Evolutionary conservation across 2,888 invertebrate species (phyloP).

Genomic region (Chymomyza procnemis): DNA sequence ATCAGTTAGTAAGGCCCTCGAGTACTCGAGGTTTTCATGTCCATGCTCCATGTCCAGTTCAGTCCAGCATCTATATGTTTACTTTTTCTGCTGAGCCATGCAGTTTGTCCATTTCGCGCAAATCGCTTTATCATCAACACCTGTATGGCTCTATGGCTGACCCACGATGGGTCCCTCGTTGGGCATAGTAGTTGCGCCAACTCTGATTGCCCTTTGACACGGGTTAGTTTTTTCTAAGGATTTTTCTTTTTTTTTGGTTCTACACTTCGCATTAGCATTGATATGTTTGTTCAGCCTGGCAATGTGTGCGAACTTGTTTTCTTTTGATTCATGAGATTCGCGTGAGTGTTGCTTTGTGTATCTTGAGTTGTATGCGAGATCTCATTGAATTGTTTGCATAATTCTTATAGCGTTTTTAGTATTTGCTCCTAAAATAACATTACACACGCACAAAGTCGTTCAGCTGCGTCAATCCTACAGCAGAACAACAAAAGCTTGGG

Average conservation of each 20-base stretch:
- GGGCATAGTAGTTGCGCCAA: not conserved
- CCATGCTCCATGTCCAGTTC: not conserved
- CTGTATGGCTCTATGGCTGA: conserved; percentile 29
- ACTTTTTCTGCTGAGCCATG: conserved; percentile 45
- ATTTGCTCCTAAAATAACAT: conserved; percentile 50
- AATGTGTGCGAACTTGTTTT: not conserved
- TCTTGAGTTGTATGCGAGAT: conserved; percentile 17
- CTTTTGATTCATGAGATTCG: conserved; percentile 11
- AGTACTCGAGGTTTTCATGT: conserved; percentile 11
- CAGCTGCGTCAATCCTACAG: not conserved
- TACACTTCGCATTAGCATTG: conserved; percentile 47
- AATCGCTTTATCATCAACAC: conserved; percentile 64
- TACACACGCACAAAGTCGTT: conserved; percentile 11
- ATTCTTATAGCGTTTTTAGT: conserved; percentile 53
- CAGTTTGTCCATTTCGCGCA: conserved; percentile 35
- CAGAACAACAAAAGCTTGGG: conserved; percentile 15
- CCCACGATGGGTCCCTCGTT: not conserved
- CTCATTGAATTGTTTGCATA: conserved; percentile 53
- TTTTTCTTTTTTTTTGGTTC: not conserved
- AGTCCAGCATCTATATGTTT: conserved; percentile 9
- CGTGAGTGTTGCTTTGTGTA: conserved; percentile 15
- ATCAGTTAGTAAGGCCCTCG: not conserved
- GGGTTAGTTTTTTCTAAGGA: conserved; percentile 24
- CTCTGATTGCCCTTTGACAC: conserved; percentile 45
- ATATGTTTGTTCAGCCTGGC: conserved; percentile 52